These are phyloP conservation scores for Pseudopipra pipra DNA, from an alignment of 2,113 vertebrate species.

Conservation along the genomic window DNA sequence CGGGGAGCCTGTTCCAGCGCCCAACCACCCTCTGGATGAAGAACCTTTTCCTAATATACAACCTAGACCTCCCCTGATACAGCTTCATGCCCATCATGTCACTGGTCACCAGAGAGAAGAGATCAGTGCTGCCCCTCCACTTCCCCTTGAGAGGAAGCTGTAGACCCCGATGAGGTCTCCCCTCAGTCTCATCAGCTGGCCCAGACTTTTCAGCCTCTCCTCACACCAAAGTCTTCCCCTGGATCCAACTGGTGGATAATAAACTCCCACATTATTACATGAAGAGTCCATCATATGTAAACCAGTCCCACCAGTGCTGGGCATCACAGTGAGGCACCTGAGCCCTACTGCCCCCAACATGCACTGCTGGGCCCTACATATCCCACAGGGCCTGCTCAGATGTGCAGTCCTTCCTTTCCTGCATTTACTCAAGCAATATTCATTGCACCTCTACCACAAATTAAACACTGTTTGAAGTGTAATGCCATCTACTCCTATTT, in stretches of 20 bases:
- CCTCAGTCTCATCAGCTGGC: neutral
- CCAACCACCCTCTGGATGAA: fast-evolving
- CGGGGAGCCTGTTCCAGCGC: neutral
- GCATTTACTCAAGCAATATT: constrained; percentile 1
- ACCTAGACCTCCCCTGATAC: neutral
- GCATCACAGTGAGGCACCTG: neutral
- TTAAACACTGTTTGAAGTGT: constrained; percentile 13
- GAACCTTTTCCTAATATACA: neutral
- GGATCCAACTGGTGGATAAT: neutral
- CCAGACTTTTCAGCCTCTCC: neutral
- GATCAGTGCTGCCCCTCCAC: neutral
- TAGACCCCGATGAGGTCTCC: neutral
- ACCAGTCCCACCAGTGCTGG: neutral
- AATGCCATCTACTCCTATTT: constrained; percentile 22
- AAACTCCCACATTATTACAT: neutral
- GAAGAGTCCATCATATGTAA: neutral
- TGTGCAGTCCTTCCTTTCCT: neutral
- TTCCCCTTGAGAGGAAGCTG: neutral
- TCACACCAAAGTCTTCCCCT: neutral
- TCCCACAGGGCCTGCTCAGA: neutral
- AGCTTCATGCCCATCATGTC: neutral
- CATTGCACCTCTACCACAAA: neutral
- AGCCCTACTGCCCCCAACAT: neutral
- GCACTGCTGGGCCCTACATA: neutral
- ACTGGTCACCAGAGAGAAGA: neutral